Base-by-base conservation (phyloP, 2,888 invertebrate genomes). In the Galeruca laticollis region DNA sequence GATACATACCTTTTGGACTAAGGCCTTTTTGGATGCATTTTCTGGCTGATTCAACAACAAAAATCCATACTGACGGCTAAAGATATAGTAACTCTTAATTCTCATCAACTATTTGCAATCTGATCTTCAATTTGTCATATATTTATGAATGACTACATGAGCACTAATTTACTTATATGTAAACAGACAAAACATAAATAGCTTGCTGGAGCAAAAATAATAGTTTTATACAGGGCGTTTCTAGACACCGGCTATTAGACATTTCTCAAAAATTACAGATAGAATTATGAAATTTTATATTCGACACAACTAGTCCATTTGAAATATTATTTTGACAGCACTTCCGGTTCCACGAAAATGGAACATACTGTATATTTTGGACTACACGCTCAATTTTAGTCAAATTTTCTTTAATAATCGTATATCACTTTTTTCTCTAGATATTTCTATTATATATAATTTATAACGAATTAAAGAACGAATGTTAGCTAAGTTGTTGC, bases 51-150 rank as follows among this genome's bases (percentile, higher is more conserved):
- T 92, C 57, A 97, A 86, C 82, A 95, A 93, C 72, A 97, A 86
- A 84, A 96, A 96, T 52, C 97, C 97, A 89, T 94, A 97, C 82
- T 95, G 94, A 26, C 95, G 95, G 84, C 97, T 97, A 88, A 74
- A 90, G 89, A 66, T 71, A 57, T 20, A 72, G 21, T 20, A 47
- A 31, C 40, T 37, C 59, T n/a, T 60, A 13, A 64, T 74, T 73
- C 18, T 31, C 33, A 9, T 15, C 51, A 63, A 35, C 26, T 56
- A 21, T 33, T 52, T 20, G 18, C n/a, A 26, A 49, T 9, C 5
- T 4, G 9, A 49, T 15, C 49, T 15, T n/a, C 49, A 49, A 40
- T n/a, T 26, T 26, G 26, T 26, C 26, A 26, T 26, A 26, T 40
- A 5, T 40, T 40, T 40, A 40, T n/a, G n/a, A 40, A 40, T n/a